These are phyloP conservation scores for Cerceris rybyensis DNA, from an alignment of 2,888 invertebrate species.

Conservation along the genomic window DNA sequence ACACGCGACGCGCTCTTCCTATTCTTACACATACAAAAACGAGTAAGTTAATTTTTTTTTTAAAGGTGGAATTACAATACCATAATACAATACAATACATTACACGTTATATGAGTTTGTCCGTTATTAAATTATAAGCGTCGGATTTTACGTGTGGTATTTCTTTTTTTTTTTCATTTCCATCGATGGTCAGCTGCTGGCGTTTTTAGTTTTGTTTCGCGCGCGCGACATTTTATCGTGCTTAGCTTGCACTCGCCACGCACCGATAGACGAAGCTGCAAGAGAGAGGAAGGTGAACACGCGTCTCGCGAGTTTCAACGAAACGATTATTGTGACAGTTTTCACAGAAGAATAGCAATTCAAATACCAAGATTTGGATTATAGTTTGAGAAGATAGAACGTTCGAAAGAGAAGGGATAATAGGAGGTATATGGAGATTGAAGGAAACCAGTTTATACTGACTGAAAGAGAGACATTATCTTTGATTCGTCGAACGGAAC, in stretches of 20 bases:
- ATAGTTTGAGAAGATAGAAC: too few relatives aligned
- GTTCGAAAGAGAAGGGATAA: background rate
- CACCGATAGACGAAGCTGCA: slow-evolving; percentile 55
- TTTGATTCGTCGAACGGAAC: slow-evolving; percentile 58
- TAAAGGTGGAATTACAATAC: slow-evolving; percentile 74
- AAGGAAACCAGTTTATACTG: background rate
- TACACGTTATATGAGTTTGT: slow-evolving; percentile 76
- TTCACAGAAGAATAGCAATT: too few relatives aligned
- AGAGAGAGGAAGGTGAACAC: slow-evolving; percentile 16
- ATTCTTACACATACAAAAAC: slow-evolving; percentile 68
- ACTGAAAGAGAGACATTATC: background rate
- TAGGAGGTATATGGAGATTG: slow-evolving; percentile 14
- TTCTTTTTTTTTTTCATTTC: slow-evolving; percentile 45
- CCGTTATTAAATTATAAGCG: slow-evolving; percentile 78
- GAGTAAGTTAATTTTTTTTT: slow-evolving; percentile 62
- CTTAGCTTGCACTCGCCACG: slow-evolving; percentile 50
- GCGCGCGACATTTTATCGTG: slow-evolving; percentile 55
- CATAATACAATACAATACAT: slow-evolving; percentile 78
- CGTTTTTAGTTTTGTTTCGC: slow-evolving; percentile 51
- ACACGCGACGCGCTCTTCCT: slow-evolving; percentile 45
- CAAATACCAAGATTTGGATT: too few relatives aligned
- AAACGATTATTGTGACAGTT: background rate
- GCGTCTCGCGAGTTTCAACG: background rate
- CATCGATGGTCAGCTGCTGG: slow-evolving; percentile 56
- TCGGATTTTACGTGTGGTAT: slow-evolving; percentile 68